Evolutionary conservation across 2,888 invertebrate species (phyloP).

Genomic region (Therioaphis trifolii): DNA sequence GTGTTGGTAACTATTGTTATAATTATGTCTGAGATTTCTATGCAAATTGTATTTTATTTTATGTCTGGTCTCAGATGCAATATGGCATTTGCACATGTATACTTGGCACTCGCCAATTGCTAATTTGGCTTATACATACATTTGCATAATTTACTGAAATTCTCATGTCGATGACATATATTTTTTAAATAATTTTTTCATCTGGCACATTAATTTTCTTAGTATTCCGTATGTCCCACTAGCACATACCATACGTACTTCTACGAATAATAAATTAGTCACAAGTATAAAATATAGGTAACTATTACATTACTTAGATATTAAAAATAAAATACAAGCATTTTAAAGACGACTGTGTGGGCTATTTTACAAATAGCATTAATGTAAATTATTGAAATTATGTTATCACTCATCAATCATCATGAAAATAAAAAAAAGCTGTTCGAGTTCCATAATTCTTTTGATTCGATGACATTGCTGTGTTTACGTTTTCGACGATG

Average conservation of each 20-base stretch:
- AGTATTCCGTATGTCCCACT: background rate
- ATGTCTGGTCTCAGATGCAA: slow-evolving; percentile 20
- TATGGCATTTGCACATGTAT: background rate
- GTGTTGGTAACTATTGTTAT: slow-evolving; percentile 26
- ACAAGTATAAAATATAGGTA: slow-evolving; percentile 1
- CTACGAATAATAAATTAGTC: slow-evolving; percentile 4
- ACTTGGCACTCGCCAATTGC: slow-evolving; percentile 11
- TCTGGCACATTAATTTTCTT: background rate
- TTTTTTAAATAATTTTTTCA: slow-evolving; percentile 16
- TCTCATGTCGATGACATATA: slow-evolving; percentile 19
- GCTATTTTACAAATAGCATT: too few species aligned
- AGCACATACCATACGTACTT: background rate
- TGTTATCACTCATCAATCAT: too few species aligned
- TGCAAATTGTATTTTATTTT: slow-evolving; percentile 42
- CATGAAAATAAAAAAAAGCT: too few species aligned
- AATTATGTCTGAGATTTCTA: slow-evolving; percentile 54
- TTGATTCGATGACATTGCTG: too few species aligned
- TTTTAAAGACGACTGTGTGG: background rate
- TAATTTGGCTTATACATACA: slow-evolving; percentile 35
- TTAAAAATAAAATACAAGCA: background rate
- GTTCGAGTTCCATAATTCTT: too few species aligned
- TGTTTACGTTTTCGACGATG: too few species aligned
- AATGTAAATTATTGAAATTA: too few species aligned
- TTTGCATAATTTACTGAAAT: slow-evolving; percentile 31
- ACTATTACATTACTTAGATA: slow-evolving; percentile 11